Conservation (phyloP, 2,888 invertebrate genomes). For the Choreutis nemorana region DNA sequence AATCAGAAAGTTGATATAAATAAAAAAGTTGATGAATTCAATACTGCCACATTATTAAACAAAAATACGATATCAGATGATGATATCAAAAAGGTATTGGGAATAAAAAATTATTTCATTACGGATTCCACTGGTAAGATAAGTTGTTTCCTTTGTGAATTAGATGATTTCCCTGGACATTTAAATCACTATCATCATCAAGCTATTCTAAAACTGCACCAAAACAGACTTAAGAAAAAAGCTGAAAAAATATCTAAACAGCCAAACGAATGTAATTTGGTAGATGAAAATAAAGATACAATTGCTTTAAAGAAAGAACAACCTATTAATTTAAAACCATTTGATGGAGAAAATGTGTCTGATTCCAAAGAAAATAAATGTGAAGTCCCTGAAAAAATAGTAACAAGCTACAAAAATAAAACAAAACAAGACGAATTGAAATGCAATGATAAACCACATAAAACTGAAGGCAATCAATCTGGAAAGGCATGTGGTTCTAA, state of each 20-base stretch:
- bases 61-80: constrained; percentile 8
- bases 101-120: constrained; percentile 14
- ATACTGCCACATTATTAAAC: no score
- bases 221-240: constrained; percentile 9
- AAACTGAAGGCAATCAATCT: no score
- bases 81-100: constrained; percentile 13
- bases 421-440: constrained; percentile 13
- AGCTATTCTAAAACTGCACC: constrained; percentile 17
- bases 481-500: no score
- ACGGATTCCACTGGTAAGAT: constrained; percentile 8
- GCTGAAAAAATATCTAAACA: neutral
- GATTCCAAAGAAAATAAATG: constrained; percentile 1
- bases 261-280: neutral
- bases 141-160: constrained; percentile 20
- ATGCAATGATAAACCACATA: no score
- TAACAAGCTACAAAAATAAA: no score
- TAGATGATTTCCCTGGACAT: constrained; percentile 11
- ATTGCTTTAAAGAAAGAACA: no score
- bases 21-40: no score
- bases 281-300: no score
- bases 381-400: constrained; percentile 2
- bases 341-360: neutral
- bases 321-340: no score
- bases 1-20: no score
- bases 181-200: constrained; percentile 16